phyloP scores from a whole-genome alignment of 1,140 invertebrate genomes.

The Asobara japonica region DNA sequence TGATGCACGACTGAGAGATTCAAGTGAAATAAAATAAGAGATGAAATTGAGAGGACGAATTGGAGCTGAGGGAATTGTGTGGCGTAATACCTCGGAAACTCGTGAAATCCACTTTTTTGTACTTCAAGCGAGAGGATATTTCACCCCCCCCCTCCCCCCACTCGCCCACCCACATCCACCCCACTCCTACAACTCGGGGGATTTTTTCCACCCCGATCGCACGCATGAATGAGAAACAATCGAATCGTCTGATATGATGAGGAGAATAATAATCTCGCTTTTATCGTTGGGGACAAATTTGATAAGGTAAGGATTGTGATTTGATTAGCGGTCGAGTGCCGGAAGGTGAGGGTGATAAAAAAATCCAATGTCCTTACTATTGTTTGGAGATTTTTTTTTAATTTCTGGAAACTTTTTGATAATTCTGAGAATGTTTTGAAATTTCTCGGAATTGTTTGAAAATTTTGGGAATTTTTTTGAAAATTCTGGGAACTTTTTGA shows the following conservation, averaged over 20 bases:
- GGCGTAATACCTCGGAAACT: conserved; percentile 48
- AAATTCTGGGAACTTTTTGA: no score
- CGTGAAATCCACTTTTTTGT: conserved; percentile 36
- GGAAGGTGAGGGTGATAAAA: neutral
- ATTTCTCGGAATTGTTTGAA: no score
- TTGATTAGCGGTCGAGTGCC: neutral
- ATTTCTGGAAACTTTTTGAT: no score
- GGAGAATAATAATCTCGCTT: conserved; percentile 12
- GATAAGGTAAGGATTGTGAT: neutral
- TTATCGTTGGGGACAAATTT: neutral
- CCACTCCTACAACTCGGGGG: no score
- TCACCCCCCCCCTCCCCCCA: no score
- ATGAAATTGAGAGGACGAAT: conserved; percentile 7
- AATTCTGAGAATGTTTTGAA: no score
- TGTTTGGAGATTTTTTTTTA: neutral
- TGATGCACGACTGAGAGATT: neutral
- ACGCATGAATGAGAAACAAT: conserved; percentile 9
- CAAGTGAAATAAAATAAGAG: neutral
- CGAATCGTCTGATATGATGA: neutral
- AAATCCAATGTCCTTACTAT: no score
- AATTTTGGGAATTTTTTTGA: no score
- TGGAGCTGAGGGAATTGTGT: conserved; percentile 38
- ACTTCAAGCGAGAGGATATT: neutral
- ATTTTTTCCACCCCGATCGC: neutral
- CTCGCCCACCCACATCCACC: no score